Evolutionary conservation across 2,888 invertebrate species (phyloP).

Genomic region (Tillus elongatus): DNA sequence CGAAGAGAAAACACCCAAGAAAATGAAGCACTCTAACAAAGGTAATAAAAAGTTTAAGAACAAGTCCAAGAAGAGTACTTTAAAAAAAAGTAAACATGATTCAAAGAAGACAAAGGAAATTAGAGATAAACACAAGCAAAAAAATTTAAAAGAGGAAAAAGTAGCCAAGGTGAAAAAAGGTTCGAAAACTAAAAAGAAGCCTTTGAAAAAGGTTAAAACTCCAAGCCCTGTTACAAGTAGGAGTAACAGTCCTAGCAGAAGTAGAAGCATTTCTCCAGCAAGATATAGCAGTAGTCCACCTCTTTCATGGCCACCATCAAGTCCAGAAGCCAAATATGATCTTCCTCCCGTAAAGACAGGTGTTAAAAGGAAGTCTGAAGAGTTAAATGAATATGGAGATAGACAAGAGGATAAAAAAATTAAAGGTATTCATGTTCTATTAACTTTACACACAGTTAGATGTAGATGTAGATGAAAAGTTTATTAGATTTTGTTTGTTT

Average conservation of each 20-base stretch:
- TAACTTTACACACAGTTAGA: no score
- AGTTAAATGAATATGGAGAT: no score
- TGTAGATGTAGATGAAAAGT: no score
- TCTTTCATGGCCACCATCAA: conserved; percentile 35
- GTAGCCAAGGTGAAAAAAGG: conserved; percentile 24
- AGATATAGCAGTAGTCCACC: conserved; percentile 35
- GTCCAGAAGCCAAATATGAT: conserved; percentile 30
- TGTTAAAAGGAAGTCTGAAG: no score
- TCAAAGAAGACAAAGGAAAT: conserved; percentile 23
- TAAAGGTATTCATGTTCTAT: no score
- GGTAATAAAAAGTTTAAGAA: conserved; percentile 17
- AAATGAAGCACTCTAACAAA: conserved; percentile 14
- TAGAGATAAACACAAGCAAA: conserved; percentile 21
- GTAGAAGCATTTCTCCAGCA: conserved; percentile 26
- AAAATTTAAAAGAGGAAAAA: conserved; percentile 29
- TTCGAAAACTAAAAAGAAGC: conserved; percentile 21
- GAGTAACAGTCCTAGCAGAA: conserved; percentile 25
- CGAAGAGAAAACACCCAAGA: conserved; percentile 12
- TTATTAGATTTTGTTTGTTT: no score
- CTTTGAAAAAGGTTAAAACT: conserved; percentile 23
- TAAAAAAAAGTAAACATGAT: conserved; percentile 12
- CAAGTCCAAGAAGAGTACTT: conserved; percentile 14
- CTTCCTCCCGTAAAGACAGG: no score
- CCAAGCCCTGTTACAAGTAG: conserved; percentile 20
- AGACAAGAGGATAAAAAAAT: no score